phyloP scores from a whole-genome alignment of 2,113 vertebrate species.

The Oreochromis spilurus region DNA sequence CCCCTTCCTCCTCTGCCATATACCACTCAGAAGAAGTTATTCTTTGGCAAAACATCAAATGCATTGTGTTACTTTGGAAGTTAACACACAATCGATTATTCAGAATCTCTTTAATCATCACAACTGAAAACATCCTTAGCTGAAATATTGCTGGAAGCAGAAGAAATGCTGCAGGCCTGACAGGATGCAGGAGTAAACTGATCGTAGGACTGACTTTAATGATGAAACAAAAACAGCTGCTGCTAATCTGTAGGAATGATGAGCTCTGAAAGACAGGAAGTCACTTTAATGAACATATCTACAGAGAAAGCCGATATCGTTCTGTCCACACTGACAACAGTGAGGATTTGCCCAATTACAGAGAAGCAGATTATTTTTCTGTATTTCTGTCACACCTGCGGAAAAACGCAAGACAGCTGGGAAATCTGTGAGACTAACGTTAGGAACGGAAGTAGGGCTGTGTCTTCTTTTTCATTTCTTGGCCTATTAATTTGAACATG shows the following conservation, averaged over 20 bases:
- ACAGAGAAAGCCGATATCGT: background rate
- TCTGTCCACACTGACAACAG: conserved; percentile 4
- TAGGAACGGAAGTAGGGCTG: background rate
- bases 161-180: conserved; percentile 33
- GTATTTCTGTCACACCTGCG: background rate
- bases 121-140: background rate
- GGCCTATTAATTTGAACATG: conserved; percentile 11
- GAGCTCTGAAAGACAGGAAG: conserved; percentile 8
- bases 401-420: background rate
- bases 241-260: conserved; percentile 20
- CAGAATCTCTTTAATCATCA: background rate
- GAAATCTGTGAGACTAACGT: background rate
- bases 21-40: background rate
- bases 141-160: background rate
- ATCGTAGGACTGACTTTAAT: background rate
- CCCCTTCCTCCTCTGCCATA: background rate
- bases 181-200: conserved; percentile 19
- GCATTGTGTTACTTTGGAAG: background rate
- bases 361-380: background rate
- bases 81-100: background rate
- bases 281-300: conserved; percentile 22
- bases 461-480: background rate
- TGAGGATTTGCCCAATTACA: conserved; percentile 13
- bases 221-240: conserved; percentile 30
- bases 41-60: background rate